These are phyloP conservation scores for Sphaerodactylus townsendi DNA, from an alignment of 2,113 vertebrate species.

Conservation along the genomic window DNA sequence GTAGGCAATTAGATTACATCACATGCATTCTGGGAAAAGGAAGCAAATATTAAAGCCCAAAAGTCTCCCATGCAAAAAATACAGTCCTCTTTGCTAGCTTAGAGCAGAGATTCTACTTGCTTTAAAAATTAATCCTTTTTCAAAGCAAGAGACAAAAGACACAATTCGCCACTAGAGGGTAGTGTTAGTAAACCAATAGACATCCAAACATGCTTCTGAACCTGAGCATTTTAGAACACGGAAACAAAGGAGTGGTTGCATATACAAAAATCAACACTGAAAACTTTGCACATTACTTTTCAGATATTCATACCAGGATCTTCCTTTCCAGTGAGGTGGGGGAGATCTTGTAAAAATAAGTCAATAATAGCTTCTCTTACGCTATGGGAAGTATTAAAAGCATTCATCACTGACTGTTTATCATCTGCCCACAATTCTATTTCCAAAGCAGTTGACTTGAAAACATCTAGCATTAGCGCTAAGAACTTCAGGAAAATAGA, in stretches of 20 bases:
- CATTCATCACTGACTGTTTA: neutral
- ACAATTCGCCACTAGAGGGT: slow-evolving; percentile 63
- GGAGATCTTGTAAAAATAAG: neutral
- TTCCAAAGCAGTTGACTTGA: neutral
- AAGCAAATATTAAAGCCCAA: too few species aligned
- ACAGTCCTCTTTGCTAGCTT: too few species aligned
- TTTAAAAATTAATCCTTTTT: neutral
- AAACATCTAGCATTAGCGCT: neutral
- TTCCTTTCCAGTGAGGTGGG: neutral
- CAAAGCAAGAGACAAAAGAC: slow-evolving; percentile 33
- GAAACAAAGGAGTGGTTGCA: neutral
- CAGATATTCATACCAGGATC: neutral
- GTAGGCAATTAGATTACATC: too few species aligned
- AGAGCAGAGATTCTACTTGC: too few species aligned
- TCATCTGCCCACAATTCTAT: neutral
- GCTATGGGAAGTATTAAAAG: neutral
- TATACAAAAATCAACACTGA: neutral
- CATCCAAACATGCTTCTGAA: accelerated
- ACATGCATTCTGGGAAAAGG: too few species aligned
- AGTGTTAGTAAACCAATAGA: slow-evolving; percentile 58
- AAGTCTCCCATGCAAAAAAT: too few species aligned
- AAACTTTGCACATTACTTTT: neutral
- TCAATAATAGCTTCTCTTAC: neutral
- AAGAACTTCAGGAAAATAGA: slow-evolving; percentile 22
- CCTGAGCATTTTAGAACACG: neutral